Evolutionary conservation across 2,113 vertebrate genomes (phyloP).

Genomic region (Cynocephalus volans): DNA sequence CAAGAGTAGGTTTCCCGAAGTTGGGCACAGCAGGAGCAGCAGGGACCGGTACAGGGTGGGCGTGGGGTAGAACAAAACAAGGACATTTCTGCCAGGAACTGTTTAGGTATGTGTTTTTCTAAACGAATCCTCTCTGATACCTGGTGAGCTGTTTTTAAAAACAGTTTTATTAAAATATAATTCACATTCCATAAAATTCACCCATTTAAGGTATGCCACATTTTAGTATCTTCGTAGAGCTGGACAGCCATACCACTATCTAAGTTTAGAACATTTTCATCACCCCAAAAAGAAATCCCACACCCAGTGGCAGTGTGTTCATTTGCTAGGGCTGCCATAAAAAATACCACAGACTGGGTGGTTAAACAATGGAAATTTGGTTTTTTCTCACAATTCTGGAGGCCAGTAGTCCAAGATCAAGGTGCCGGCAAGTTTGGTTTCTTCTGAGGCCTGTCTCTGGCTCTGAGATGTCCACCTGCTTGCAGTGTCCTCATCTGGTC

Average conservation of each 20-base stretch:
- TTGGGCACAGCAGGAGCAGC: no score
- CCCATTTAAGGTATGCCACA: not conserved
- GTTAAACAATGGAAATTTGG: not conserved
- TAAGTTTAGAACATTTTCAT: not conserved
- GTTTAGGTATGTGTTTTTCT: not conserved
- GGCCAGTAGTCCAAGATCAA: not conserved
- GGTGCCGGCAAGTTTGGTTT: not conserved
- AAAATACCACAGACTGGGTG: not conserved
- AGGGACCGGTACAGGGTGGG: no score
- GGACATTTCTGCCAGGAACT: not conserved
- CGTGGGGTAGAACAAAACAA: not conserved
- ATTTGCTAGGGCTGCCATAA: not conserved
- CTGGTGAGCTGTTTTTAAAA: not conserved
- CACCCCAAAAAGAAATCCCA: not conserved
- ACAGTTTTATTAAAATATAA: not conserved
- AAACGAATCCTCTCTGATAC: not conserved
- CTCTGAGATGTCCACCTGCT: not conserved
- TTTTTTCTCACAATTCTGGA: not conserved
- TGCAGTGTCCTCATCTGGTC: not conserved
- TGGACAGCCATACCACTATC: not conserved
- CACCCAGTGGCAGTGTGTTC: rapidly evolving
- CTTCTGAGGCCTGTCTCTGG: not conserved
- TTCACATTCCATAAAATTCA: not conserved
- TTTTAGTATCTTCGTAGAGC: not conserved
- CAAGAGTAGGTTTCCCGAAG: no score